Evolutionary conservation across 2,888 invertebrate genomes (phyloP).

Genomic region (Azorinus chamasolen): DNA sequence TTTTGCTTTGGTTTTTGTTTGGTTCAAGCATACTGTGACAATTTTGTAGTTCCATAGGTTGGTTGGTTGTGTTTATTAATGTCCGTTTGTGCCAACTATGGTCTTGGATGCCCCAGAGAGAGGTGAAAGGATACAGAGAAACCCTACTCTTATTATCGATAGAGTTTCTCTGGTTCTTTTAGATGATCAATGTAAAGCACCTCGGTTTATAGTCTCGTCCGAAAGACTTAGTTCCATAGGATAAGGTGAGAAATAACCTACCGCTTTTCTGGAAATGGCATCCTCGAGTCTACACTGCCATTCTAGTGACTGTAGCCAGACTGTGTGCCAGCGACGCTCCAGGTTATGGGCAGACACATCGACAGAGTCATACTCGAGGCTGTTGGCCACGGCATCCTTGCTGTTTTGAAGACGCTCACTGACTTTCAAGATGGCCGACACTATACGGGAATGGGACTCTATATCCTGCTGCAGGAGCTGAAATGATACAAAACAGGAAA

Average conservation of each 20-base stretch:
- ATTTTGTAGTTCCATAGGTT: too few relatives aligned
- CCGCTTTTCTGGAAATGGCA: slow-evolving; percentile 80
- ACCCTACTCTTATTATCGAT: too few relatives aligned
- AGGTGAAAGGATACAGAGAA: too few relatives aligned
- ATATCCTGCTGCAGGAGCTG: slow-evolving; percentile 97
- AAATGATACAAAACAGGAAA: slow-evolving; percentile 71
- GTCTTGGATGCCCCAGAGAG: too few relatives aligned
- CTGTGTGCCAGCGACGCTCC: slow-evolving; percentile 95
- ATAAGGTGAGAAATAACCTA: slow-evolving; percentile 48
- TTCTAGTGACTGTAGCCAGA: slow-evolving; percentile 95
- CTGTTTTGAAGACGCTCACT: slow-evolving; percentile 83
- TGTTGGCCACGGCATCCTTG: slow-evolving; percentile 50
- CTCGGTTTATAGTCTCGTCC: too few relatives aligned
- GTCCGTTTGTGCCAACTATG: too few relatives aligned
- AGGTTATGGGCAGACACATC: slow-evolving; percentile 90
- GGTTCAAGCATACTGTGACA: too few relatives aligned
- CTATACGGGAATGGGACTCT: slow-evolving; percentile 90
- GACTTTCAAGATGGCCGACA: slow-evolving; percentile 85
- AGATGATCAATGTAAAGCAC: too few relatives aligned
- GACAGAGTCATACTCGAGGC: slow-evolving; percentile 64
- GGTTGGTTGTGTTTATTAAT: too few relatives aligned
- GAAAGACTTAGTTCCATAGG: too few relatives aligned
- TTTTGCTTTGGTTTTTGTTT: too few relatives aligned
- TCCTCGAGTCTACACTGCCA: slow-evolving; percentile 96
- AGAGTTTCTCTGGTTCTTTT: too few relatives aligned